Evolutionary conservation across 2,888 invertebrate species (phyloP).

Genomic region (Leptinotarsa peninsularis): DNA sequence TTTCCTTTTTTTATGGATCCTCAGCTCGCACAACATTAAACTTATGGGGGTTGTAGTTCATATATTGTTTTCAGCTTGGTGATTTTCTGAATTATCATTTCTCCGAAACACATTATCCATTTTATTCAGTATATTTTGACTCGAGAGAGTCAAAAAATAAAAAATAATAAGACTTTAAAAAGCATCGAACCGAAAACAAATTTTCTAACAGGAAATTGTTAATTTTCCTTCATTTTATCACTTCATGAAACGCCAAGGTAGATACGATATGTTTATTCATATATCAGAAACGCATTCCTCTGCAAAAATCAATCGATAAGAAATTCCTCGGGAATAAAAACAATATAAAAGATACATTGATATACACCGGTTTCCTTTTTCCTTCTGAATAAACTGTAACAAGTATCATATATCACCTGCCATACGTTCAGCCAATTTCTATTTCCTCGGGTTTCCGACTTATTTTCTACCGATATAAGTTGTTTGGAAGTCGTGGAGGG

Average conservation of each 20-base stretch:
- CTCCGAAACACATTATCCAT: no score
- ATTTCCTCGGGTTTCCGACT: constrained; percentile 37
- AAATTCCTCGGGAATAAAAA: constrained; percentile 3
- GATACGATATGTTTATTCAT: neutral
- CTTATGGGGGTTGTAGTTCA: no score
- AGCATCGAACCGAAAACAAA: no score
- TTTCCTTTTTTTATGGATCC: no score
- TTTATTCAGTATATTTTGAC: no score
- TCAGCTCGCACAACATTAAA: no score
- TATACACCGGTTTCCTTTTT: constrained; percentile 23
- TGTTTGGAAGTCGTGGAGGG: constrained; percentile 30
- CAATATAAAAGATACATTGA: neutral
- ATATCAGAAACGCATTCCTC: neutral
- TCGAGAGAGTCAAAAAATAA: no score
- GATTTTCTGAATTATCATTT: no score
- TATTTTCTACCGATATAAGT: constrained; percentile 40
- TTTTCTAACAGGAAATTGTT: no score
- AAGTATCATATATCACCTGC: constrained; percentile 49
- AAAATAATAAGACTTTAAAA: no score
- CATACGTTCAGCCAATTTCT: constrained; percentile 45
- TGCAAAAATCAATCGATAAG: constrained; percentile 4
- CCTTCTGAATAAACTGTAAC: constrained; percentile 37
- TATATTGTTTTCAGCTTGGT: no score
- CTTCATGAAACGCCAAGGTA: neutral
- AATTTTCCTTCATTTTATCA: neutral